Evolutionary conservation across 2,113 vertebrate species (phyloP).

Genomic region (Lasiurus cinereus): DNA sequence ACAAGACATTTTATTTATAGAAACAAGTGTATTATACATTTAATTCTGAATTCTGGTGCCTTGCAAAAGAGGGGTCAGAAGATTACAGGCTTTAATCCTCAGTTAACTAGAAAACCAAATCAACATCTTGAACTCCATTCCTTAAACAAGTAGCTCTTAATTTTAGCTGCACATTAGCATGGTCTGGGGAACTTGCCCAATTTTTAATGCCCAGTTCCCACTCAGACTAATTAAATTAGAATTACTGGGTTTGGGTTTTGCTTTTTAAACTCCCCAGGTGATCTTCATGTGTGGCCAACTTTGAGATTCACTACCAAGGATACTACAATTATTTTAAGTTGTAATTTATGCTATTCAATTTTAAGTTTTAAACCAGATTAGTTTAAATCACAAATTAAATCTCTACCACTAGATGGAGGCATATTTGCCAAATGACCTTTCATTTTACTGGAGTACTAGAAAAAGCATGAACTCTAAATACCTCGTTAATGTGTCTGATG

Average conservation of each 20-base stretch:
- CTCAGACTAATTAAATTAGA: slow-evolving; percentile 54
- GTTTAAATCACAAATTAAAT: slow-evolving; percentile 60
- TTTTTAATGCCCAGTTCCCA: not conserved
- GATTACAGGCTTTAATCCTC: slow-evolving; percentile 12
- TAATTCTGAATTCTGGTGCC: slow-evolving; percentile 53
- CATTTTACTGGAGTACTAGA: slow-evolving; percentile 4
- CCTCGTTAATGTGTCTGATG: not conserved
- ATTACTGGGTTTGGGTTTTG: not conserved
- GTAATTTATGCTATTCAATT: slow-evolving; percentile 17
- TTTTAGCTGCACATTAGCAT: not conserved
- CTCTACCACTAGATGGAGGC: not conserved
- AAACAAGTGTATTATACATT: not conserved
- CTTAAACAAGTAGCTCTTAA: slow-evolving; percentile 57
- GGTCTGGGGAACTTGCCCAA: slow-evolving; percentile 14
- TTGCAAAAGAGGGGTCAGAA: not conserved
- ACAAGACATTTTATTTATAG: slow-evolving; percentile 9
- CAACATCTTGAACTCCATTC: slow-evolving; percentile 46
- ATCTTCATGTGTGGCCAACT: slow-evolving; percentile 30
- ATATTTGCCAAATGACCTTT: slow-evolving; percentile 41
- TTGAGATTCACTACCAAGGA: not conserved
- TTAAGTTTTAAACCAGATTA: slow-evolving; percentile 51
- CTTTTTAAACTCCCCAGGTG: not conserved
- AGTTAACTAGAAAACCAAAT: slow-evolving; percentile 63
- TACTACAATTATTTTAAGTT: slow-evolving; percentile 25
- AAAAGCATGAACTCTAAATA: slow-evolving; percentile 42